Evolutionary conservation across 2,888 invertebrate species (phyloP), one percentile per base, ranked within the genome.

Genomic region (Cyclophora albipunctata): DNA sequence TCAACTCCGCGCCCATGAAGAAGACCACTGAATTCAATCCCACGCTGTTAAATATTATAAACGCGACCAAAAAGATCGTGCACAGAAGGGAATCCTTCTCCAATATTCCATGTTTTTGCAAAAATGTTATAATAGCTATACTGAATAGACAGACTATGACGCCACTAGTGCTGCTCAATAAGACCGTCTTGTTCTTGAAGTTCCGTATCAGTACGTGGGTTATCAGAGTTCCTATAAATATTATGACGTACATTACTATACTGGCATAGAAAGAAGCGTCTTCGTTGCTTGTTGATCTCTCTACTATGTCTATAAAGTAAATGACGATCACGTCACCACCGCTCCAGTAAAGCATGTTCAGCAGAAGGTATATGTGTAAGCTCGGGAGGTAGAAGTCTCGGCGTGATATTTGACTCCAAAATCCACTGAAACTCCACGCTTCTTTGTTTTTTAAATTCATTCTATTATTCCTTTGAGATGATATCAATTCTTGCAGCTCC

Each of bases 401-500:
- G 20, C 49, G 45, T 7, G 40, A 40, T 34, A 49, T 45, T 40
- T 44, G n/a, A 2, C 20, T 49, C 37, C 7, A 42, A 4, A 42
- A 47, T 7, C 40, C 3, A 20, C 42, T 41, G 7, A 47, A 34
- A 4, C 33, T 46, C 2, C 34, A 41, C 33, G 3, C 3, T 34
- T 45, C 34, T 34, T 7, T 33, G 7, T 20, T 33, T 40, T 5
- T 40, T 33, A 3, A 4, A 43, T 20, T 46, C n/a, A 20, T 20
- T 20, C 20, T 20, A 20, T 20, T 20, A 1, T 20, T 20, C 20
- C 20, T 20, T 20, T 47, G 52, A 7, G 50, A 50, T 7, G 7
- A 4, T 3, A 54, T 50, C 2, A 59, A 47, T n/a, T 51, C 53
- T 5, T 43, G 7, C 7, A 61, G 37, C 43, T 63, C 63, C 47